Evolutionary conservation across 2,113 vertebrate genomes (phyloP).

Genomic region (Boleophthalmus pectinirostris): DNA sequence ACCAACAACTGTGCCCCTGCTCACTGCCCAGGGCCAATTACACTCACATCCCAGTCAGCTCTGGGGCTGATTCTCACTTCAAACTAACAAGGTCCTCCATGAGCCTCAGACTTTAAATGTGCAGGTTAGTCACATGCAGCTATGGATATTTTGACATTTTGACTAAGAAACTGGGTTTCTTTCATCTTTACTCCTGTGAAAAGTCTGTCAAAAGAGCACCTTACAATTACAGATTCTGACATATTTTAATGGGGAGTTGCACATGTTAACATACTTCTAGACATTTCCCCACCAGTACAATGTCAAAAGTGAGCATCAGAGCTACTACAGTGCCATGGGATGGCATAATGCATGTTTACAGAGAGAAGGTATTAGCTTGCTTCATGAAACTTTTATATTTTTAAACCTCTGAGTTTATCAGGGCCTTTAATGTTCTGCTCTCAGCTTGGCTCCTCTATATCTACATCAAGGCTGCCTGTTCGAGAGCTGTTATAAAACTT

Average conservation of each 20-base stretch:
- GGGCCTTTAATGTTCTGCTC: neutral
- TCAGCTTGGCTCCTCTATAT: conserved; percentile 16
- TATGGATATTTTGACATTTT: conserved; percentile 9
- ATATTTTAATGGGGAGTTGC: neutral
- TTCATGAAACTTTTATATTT: neutral
- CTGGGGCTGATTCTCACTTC: conserved; percentile 19
- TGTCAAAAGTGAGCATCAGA: conserved; percentile 35
- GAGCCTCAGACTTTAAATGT: neutral
- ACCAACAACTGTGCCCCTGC: conserved; percentile 12
- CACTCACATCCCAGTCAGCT: conserved; percentile 29
- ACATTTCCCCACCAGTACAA: conserved; percentile 26
- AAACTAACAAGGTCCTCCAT: conserved; percentile 20
- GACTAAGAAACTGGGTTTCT: neutral
- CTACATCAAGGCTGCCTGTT: conserved; percentile 50
- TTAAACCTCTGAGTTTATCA: neutral
- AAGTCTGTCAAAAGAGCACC: no score
- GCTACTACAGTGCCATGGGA: neutral
- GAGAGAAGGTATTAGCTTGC: neutral
- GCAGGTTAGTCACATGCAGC: neutral
- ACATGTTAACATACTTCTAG: conserved; percentile 1
- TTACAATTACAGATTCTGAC: neutral
- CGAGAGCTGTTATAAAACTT: conserved; percentile 56
- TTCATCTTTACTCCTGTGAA: neutral
- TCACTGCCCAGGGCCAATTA: conserved; percentile 35
- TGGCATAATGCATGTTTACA: neutral